A percentile compares a stretch with the other conserved stretches of the same genome.
These are phyloP conservation scores for Philypnodon macrostomus DNA, from an alignment of 2,797 vertebrate species.

Conservation along the genomic window DNA sequence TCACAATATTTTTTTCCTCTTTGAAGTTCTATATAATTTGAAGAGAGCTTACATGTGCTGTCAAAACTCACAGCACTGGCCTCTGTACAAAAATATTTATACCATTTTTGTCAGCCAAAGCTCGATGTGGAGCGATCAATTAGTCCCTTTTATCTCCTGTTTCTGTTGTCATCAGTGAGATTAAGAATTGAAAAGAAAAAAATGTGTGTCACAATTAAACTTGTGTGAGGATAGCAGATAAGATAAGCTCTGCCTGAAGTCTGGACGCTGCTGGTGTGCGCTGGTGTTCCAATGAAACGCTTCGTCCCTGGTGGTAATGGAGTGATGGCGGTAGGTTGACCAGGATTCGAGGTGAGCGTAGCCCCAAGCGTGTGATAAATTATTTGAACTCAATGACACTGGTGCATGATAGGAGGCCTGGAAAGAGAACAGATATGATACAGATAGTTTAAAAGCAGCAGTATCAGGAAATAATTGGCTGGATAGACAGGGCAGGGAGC, in stretches of 20 bases:
- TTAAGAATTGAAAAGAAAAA: background rate
- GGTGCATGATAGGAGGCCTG: background rate
- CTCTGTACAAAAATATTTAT: constrained; percentile 7
- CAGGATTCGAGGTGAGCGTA: background rate
- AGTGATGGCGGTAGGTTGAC: background rate
- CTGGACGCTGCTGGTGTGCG: background rate
- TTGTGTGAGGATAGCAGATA: constrained; percentile 1
- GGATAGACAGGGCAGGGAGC: background rate
- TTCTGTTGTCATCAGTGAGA: background rate
- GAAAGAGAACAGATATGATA: background rate
- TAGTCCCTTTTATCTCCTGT: background rate
- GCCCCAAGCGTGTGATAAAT: constrained; percentile 2
- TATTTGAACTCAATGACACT: constrained; percentile 3
- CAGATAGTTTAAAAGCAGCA: constrained; percentile 4
- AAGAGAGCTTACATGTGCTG: no score
- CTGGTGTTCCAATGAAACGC: background rate
- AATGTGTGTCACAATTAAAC: background rate
- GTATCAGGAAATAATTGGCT: background rate
- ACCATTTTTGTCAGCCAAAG: constrained; percentile 28
- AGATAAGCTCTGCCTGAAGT: background rate
- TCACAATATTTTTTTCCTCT: no score
- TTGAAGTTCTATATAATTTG: no score
- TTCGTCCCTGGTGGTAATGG: background rate
- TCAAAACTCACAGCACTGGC: constrained; percentile 9
- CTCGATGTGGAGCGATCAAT: background rate